phyloP scores from a whole-genome alignment of 2,113 vertebrate genomes.

The Podiceps cristatus region DNA sequence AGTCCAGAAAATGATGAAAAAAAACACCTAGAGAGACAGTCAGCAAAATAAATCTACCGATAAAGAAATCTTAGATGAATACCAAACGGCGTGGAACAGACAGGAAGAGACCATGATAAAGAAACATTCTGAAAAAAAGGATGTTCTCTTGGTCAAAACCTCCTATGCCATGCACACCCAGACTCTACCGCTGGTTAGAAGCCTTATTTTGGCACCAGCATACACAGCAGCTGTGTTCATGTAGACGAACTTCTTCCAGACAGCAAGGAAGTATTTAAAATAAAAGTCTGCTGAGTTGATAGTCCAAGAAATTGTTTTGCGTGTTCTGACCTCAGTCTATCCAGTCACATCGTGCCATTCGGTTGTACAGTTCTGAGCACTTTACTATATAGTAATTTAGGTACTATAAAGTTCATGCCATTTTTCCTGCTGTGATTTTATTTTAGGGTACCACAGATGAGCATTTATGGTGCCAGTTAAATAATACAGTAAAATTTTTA shows the following conservation, averaged over 20 bases:
- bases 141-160: not conserved
- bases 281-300: not conserved
- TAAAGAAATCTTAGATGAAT: not conserved
- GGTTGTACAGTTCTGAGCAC: not conserved
- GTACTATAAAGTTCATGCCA: not conserved
- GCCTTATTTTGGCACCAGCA: not conserved
- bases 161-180: not conserved
- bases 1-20: not conserved
- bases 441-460: not conserved
- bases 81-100: not conserved
- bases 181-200: not conserved
- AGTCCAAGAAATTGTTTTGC: not conserved
- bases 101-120: not conserved
- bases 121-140: not conserved
- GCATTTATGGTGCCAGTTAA: not conserved
- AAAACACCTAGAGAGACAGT: not conserved
- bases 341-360: not conserved
- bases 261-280: not conserved
- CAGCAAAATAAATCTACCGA: not conserved
- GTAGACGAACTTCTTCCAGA: not conserved
- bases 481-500: not conserved
- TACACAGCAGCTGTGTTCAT: not conserved
- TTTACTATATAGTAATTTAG: not conserved
- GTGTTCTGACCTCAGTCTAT: not conserved
- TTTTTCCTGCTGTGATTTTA: not conserved